A percentile compares a stretch with the other conserved stretches of the same genome.
phyloP scores from a whole-genome alignment of 2,797 vertebrate genomes.

The Sciurus vulgaris region DNA sequence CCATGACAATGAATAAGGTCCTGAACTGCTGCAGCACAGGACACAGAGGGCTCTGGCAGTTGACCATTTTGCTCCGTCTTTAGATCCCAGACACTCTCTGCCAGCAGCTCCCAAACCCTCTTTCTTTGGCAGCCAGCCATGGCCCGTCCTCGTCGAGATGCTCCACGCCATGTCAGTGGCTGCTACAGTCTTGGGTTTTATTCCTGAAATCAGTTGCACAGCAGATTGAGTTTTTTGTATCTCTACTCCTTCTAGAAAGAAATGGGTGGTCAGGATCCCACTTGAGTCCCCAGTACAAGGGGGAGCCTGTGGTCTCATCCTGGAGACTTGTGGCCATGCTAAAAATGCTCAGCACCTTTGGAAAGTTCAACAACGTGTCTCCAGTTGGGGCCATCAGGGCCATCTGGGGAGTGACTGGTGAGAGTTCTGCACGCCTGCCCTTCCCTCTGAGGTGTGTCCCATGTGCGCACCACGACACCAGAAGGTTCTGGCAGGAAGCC shows the following conservation, averaged over 20 bases:
- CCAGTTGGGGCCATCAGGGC: too few relatives aligned
- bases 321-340: too few relatives aligned
- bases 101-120: background rate
- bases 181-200: background rate
- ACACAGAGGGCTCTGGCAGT: background rate
- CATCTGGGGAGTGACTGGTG: background rate
- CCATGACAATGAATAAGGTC: background rate
- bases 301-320: background rate
- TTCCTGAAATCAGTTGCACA: background rate
- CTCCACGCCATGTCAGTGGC: rapidly evolving
- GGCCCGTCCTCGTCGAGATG: background rate
- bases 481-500: background rate
- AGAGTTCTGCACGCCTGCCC: background rate
- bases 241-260: background rate
- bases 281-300: background rate
- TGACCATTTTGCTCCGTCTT: background rate
- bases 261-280: too few relatives aligned
- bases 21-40: background rate
- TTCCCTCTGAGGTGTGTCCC: background rate
- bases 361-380: background rate
- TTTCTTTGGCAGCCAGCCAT: background rate
- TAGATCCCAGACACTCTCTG: background rate
- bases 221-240: background rate
- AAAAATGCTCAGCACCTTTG: background rate
- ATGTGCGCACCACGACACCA: rapidly evolving